Evolutionary conservation across 2,888 invertebrate species (phyloP).

Genomic region (Drepanosiphum platanoidis): DNA sequence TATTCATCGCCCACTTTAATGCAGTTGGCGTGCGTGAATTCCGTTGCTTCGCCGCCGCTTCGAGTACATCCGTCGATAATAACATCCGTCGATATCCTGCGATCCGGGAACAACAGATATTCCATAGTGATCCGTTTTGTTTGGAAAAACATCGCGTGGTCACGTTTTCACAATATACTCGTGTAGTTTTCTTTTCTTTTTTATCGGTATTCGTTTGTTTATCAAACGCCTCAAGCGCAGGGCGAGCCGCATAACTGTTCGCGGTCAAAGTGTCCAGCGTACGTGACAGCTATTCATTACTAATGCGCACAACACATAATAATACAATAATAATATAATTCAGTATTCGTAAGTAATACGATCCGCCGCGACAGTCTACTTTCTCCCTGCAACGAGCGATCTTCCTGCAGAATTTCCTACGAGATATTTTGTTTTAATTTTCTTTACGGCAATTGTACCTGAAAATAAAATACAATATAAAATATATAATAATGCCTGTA

Average conservation of each 20-base stretch:
- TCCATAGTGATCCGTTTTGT: too few species aligned
- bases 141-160: not conserved
- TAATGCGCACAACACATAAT: not conserved
- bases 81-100: too few species aligned
- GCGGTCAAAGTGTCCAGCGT: not conserved
- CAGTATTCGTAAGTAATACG: constrained; percentile 14
- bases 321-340: not conserved
- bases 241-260: too few species aligned
- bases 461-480: not conserved
- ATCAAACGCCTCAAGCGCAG: not conserved
- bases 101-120: too few species aligned
- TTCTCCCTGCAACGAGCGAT: constrained; percentile 22
- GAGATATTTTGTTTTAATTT: not conserved
- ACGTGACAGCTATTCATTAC: not conserved
- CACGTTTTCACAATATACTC: not conserved
- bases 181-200: not conserved
- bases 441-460: not conserved
- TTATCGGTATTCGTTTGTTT: not conserved
- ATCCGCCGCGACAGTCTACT: constrained; percentile 12
- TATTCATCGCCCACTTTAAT: too few species aligned
- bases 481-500: not conserved
- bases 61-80: too few species aligned
- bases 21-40: too few species aligned
- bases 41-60: too few species aligned
- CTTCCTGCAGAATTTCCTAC: constrained; percentile 33